Evolutionary conservation across 23 tunicate genomes (phyloP).

Genomic region (Trididemnum miniatum): DNA sequence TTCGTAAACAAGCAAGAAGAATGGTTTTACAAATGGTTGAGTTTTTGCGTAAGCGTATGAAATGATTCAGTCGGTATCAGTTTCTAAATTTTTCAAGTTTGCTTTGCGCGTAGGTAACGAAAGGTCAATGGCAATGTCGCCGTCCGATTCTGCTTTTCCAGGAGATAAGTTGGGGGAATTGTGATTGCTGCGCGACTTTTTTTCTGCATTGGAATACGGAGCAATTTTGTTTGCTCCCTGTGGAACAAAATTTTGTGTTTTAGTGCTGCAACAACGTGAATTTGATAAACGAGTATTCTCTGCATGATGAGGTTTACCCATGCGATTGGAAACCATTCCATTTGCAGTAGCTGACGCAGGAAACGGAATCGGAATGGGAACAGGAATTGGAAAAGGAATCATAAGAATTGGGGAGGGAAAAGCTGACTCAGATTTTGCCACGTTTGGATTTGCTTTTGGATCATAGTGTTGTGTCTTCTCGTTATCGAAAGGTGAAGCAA

Average conservation of each 20-base stretch:
- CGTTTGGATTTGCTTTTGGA: neutral
- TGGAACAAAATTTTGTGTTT: neutral
- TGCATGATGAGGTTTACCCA: neutral
- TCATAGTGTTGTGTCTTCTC: neutral
- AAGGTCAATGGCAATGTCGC: too few relatives aligned
- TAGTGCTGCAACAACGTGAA: neutral
- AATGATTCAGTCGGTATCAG: too few relatives aligned
- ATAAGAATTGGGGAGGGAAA: slow-evolving; percentile 35
- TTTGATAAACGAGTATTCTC: neutral
- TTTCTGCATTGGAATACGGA: neutral
- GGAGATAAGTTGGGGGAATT: too few relatives aligned
- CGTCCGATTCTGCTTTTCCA: too few relatives aligned
- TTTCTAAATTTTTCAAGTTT: too few relatives aligned
- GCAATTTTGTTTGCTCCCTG: neutral
- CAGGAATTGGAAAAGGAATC: slow-evolving; percentile 49
- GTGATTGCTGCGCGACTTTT: too few relatives aligned
- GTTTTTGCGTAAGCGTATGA: too few relatives aligned
- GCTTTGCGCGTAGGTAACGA: too few relatives aligned
- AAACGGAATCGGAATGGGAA: slow-evolving; percentile 42
- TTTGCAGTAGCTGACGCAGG: too few relatives aligned
- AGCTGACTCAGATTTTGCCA: neutral
- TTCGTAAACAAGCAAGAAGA: too few relatives aligned
- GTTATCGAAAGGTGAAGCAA: neutral
- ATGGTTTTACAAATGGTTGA: too few relatives aligned
- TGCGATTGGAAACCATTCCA: neutral